Evolutionary conservation across 2,888 invertebrate species (phyloP).

Genomic region (Seira musarum): DNA sequence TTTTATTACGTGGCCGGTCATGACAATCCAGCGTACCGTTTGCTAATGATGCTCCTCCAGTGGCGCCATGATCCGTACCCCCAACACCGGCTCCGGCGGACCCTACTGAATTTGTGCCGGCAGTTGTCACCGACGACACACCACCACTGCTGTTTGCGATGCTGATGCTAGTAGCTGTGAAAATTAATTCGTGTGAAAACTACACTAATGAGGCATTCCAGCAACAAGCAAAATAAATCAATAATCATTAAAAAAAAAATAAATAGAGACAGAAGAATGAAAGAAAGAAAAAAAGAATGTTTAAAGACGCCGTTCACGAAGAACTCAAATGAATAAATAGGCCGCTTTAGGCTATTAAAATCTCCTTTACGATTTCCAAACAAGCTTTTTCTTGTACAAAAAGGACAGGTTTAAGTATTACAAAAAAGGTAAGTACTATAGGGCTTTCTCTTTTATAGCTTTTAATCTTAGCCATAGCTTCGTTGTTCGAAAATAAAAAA

Average conservation of each 20-base stretch:
- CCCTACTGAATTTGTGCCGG: constrained; percentile 43
- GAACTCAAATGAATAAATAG: not conserved
- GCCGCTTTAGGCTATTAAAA: not conserved
- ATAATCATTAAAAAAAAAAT: too few relatives aligned
- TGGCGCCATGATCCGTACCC: constrained; percentile 37
- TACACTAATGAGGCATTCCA: constrained; percentile 68
- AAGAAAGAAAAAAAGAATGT: not conserved
- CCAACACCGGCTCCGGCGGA: constrained; percentile 46
- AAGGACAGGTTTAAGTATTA: not conserved
- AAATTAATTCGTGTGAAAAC: constrained; percentile 70
- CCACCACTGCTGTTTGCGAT: constrained; percentile 64
- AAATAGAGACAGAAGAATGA: too few relatives aligned
- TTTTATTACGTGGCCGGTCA: constrained; percentile 60
- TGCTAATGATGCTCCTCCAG: constrained; percentile 54
- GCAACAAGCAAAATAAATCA: constrained; percentile 60
- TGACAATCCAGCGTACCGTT: constrained; percentile 68
- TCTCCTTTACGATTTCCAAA: not conserved
- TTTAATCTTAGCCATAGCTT: not conserved
- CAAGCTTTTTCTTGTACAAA: constrained; percentile 4
- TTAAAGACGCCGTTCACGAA: not conserved
- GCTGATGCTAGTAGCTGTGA: constrained; percentile 70
- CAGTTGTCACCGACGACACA: constrained; percentile 49
- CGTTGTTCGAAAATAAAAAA: not conserved
- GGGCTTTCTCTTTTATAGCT: not conserved
- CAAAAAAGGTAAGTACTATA: not conserved